Conservation (phyloP, 2,797 vertebrate species). For the Rhincodon typus region DNA sequence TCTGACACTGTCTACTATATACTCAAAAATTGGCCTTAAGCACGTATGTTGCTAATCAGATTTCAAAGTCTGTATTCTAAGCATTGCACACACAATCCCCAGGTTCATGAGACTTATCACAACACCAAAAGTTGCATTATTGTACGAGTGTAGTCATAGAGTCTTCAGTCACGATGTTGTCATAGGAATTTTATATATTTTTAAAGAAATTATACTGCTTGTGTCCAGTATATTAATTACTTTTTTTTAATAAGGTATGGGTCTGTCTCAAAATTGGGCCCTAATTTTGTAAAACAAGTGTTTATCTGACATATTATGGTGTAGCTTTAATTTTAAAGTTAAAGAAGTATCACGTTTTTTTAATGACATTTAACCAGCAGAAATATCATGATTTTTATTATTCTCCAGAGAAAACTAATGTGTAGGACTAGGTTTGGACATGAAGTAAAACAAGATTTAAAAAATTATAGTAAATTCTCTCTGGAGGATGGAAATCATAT, state of each 20-base stretch:
- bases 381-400: neutral
- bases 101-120: neutral
- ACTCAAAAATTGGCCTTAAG: neutral
- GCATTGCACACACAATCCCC: neutral
- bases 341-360: neutral
- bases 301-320: neutral
- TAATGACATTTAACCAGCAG: neutral
- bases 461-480: neutral
- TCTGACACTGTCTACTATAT: neutral
- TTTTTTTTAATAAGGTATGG: conserved; percentile 5
- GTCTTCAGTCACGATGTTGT: neutral
- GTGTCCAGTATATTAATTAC: neutral
- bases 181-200: neutral
- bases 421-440: neutral
- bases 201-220: neutral
- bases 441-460: neutral
- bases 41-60: neutral
- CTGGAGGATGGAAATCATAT: neutral
- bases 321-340: neutral
- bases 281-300: neutral
- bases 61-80: neutral
- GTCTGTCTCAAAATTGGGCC: neutral
- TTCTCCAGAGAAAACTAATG: neutral
- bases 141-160: neutral
- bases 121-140: neutral